Evolutionary conservation across 2,888 invertebrate species (phyloP).

Genomic region (Stenodema calcarata): DNA sequence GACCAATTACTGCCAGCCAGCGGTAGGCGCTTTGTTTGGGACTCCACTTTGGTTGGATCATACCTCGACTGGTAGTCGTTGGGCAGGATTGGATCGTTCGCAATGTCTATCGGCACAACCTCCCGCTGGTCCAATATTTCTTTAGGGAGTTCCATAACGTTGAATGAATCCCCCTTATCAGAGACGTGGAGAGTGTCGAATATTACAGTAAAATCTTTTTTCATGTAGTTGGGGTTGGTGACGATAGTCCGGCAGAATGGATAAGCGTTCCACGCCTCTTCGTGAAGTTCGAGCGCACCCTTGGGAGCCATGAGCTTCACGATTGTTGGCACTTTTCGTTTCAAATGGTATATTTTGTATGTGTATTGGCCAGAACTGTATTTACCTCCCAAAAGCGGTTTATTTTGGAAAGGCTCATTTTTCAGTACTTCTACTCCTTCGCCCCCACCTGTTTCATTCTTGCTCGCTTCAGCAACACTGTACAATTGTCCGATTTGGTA

Average conservation of each 20-base stretch:
- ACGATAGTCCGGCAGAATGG: slow-evolving; percentile 97
- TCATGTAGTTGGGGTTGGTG: slow-evolving; percentile 85
- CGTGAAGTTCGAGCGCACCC: slow-evolving; percentile 94
- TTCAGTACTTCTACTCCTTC: slow-evolving; percentile 83
- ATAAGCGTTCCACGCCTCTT: slow-evolving; percentile 99
- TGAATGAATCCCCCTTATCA: slow-evolving; percentile 82
- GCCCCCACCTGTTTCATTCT: slow-evolving; percentile 74
- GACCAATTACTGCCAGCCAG: slow-evolving; percentile 80
- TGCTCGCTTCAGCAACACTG: slow-evolving; percentile 85
- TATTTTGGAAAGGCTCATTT: slow-evolving; percentile 95
- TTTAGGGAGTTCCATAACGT: slow-evolving; percentile 89
- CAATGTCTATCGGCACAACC: slow-evolving; percentile 91
- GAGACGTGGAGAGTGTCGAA: slow-evolving; percentile 94
- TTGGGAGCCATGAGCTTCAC: slow-evolving; percentile 92
- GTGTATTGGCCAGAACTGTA: slow-evolving; percentile 92
- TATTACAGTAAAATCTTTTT: slow-evolving; percentile 90
- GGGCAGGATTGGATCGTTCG: slow-evolving; percentile 77
- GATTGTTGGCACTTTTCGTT: slow-evolving; percentile 91
- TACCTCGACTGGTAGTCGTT: slow-evolving; percentile 80
- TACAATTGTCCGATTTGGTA: slow-evolving; percentile 99
- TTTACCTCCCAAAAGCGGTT: slow-evolving; percentile 84
- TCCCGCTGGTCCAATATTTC: slow-evolving; percentile 79
- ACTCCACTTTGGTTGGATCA: slow-evolving; percentile 87
- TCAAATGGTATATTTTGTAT: slow-evolving; percentile 97
- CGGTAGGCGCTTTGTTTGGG: slow-evolving; percentile 95